Evolutionary conservation across 1,140 invertebrate species (phyloP), one percentile per base, ranked within the genome.

Genomic region (Battus philenor): DNA sequence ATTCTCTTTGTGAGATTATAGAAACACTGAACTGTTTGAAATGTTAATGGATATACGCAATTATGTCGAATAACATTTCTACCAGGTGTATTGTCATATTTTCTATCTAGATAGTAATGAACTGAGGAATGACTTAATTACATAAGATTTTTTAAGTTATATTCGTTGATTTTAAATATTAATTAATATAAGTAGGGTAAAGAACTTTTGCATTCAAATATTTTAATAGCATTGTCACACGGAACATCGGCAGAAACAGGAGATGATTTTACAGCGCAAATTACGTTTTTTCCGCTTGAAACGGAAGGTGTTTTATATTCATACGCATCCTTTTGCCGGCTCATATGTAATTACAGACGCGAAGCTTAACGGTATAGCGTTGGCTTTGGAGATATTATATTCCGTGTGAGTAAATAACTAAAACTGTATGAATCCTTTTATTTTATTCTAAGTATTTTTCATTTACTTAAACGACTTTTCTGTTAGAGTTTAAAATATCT

Each of bases 221-320:
- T n/a, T n/a, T n/a, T n/a, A n/a, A 2, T 27, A 8, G 7, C 4
- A 27, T 1, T 27, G 24, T 39, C 5, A 22, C 8, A 11, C 12
- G 18, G 8, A 39, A 5, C 13, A 6, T 13, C 34, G 20, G 26
- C 8, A 38, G n/a, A 10, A 6, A 11, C 11, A 11, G 12, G 11
- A 41, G 38, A 26, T 27, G 27, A 26, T 41, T 27, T 41, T 38
- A 38, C 20, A 6, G 34, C 20, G 34, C 3, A 12, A 16, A 27
- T 12, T 41, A 41, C 22, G 22, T 27, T 41, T 4, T 41, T 16
- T 41, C 24, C 22, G 11, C 3, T 27, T 10, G 13, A 13, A 41
- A 27, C 22, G 38, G 38, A 27, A 41, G 24, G 13, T 41, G 24
- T 29, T 41, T 41, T 41, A 29, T 41, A 41, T 41, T 41, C 38